Base-by-base conservation (phyloP, 64 coral and sea anemone genomes). In the Pocillopora verrucosa region DNA sequence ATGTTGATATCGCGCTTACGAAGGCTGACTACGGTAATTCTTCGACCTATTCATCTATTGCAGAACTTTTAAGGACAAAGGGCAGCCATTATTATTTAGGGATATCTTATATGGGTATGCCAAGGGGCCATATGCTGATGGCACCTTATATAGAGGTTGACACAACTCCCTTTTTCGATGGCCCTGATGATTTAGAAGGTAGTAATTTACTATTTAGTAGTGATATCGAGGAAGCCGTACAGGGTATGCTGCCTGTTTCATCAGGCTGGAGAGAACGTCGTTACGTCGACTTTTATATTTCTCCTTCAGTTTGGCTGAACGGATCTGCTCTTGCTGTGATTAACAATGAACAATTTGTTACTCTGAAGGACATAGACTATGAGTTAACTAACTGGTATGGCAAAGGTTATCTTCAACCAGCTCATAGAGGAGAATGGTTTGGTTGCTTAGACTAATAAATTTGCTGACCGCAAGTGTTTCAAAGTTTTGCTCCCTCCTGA, bases 1-100 rank as follows among this genome's bases (percentile, higher is more conserved):
- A 95, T 56, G 26, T 95, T 80, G 93, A 95, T 69, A 62, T 95
- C 63, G 89, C 84, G 3, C 61, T 95, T 22, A 72, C 87, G 56
- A 72, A 80, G 14, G 17, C 16, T 41, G 73, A 75, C 36, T 69
- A 56, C 59, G 59, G 59, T 34, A 95, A 95, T 61, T 74, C 64
- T 73, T 91, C 89, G 0, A 36, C 87, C 4, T 88, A 76, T 70
- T 34, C 15, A 5, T 61, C 76, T 65, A 3, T 95, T 10, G 89
- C 88, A 75, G 67, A 61, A 64, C 36, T 76, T 17, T 61, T 95
- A 11, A 67, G 25, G 2, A 86, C 41, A 51, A 51, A 51, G 3
- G 41, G 41, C 41, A 4, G 84, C 68, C 87, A 60, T 81, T 95
- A 95, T 88, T 95, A 80, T 76, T 73, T 95, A 7, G 86, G 86